phyloP scores from a whole-genome alignment of 1,140 invertebrate genomes.

The Phenacoccus solenopsis region DNA sequence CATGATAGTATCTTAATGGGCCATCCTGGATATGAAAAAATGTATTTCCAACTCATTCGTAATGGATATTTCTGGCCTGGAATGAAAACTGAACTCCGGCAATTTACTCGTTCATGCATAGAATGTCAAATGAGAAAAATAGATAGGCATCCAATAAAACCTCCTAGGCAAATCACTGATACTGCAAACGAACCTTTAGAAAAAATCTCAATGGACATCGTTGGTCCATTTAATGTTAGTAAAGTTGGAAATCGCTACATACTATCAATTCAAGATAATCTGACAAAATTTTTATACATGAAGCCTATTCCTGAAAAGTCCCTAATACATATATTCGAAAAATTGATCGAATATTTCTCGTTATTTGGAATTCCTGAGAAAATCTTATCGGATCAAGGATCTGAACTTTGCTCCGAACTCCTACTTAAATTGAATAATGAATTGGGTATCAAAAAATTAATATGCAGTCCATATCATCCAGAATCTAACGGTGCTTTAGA shows the following conservation, averaged over 20 bases:
- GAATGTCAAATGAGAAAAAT: slow-evolving; percentile 11
- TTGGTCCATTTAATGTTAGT: background rate
- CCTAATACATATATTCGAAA: background rate
- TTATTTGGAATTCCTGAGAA: slow-evolving; percentile 23
- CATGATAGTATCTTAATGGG: background rate
- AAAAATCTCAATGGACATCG: slow-evolving; percentile 1
- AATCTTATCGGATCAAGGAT: slow-evolving; percentile 25
- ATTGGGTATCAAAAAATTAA: slow-evolving; percentile 18
- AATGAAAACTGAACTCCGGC: background rate
- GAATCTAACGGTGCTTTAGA: slow-evolving; percentile 30
- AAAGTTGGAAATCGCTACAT: slow-evolving; percentile 6
- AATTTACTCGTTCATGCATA: slow-evolving; percentile 26
- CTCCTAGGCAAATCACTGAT: slow-evolving; percentile 5
- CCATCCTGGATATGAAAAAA: background rate
- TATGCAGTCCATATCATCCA: slow-evolving; percentile 34
- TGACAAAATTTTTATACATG: background rate
- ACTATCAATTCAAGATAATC: background rate
- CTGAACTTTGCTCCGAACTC: slow-evolving; percentile 18
- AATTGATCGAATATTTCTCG: slow-evolving; percentile 23
- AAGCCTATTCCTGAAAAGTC: background rate
- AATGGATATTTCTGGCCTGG: background rate
- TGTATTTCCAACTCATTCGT: background rate
- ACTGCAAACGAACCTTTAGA: background rate
- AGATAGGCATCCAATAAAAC: background rate
- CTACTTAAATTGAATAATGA: slow-evolving; percentile 27